phyloP scores from a whole-genome alignment of 2,888 invertebrate species.

The Epsilonema sp. region DNA sequence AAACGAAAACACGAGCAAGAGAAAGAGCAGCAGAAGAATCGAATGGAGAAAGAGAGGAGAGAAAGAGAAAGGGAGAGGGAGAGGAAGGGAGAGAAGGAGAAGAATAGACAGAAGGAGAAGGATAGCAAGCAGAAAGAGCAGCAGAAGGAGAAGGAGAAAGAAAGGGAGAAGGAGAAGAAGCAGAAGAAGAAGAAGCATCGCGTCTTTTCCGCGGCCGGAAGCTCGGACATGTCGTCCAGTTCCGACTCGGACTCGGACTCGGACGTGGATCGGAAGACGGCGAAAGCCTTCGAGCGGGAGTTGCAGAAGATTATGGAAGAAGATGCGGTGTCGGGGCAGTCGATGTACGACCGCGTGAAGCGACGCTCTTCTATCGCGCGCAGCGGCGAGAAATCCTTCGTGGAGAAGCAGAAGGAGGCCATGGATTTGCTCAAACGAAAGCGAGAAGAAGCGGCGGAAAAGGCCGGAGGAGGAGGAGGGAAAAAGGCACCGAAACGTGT shows the following conservation, averaged over 20 bases:
- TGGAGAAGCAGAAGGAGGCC: constrained; percentile 10
- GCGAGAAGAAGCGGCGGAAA: neutral
- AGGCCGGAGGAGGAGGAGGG: neutral
- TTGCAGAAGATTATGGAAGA: constrained; percentile 11
- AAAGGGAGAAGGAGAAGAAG: neutral
- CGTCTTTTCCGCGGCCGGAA: neutral
- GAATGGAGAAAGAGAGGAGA: neutral
- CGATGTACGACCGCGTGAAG: constrained; percentile 19
- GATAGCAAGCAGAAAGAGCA: constrained; percentile 10
- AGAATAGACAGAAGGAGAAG: constrained; percentile 17
- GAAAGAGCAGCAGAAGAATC: constrained; percentile 5
- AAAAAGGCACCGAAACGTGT: neutral
- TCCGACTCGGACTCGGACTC: neutral
- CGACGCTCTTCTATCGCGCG: constrained; percentile 9
- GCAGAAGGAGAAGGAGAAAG: neutral
- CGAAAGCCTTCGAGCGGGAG: constrained; percentile 11
- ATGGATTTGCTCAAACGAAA: constrained; percentile 11
- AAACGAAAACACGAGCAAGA: neutral
- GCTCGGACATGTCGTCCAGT: neutral
- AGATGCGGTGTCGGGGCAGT: constrained; percentile 9
- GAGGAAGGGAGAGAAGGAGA: constrained; percentile 19
- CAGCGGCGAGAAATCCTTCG: constrained; percentile 4
- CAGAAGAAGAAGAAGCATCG: neutral
- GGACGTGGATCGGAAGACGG: neutral
- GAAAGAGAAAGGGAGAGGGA: constrained; percentile 10